Base-by-base conservation (phyloP, 2,797 vertebrate species). In the Sebastes jordani region DNA sequence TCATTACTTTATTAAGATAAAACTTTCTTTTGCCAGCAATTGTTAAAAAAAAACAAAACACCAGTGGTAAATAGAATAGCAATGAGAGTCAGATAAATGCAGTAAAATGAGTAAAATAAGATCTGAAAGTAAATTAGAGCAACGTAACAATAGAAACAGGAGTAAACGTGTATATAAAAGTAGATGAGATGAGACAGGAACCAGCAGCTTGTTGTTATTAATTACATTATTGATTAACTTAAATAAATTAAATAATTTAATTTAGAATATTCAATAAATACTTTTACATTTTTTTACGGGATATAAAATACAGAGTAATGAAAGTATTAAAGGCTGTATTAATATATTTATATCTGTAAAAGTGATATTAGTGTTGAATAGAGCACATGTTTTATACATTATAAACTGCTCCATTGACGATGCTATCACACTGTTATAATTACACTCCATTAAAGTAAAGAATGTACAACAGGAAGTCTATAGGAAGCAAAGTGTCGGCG, bases 351-450 rank as follows among this genome's bases (percentile, higher is more conserved):
- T 11, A 22, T n/a, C 13, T 27, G 18, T 14, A 9, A 7, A 16
- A 29, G 38, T 4, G n/a, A 14, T 13, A 7, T 42, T 13, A 10
- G 6, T 13, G 25, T 25, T 20, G 23, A n/a, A 56, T 10, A 4
- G n/a, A 62, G 22, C 22, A 4, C 4, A 34, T 34, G 25, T 34
- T 52, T 36, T 22, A 58, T 6, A 9, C 9, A 25, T 36, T n/a
- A 42, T 18, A 11, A 55, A 8, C 20, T 0, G 2, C 1, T 63
- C 42, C 36, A 5, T 30, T 67, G 22, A 11, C 18, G 18, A 29
- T 7, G 69, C n/a, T 30, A 2, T 38, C 71, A 23, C 74, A 16
- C 71, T 16, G 30, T 74, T 36, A 52, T 69, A 74, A 78, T 75
- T 42, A 66, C 2, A 7, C 32, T 59, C 9, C 32, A 22, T 68